These are phyloP conservation scores for Gymnothorax javanicus DNA, from an alignment of 2,797 vertebrate genomes.

Conservation along the genomic window DNA sequence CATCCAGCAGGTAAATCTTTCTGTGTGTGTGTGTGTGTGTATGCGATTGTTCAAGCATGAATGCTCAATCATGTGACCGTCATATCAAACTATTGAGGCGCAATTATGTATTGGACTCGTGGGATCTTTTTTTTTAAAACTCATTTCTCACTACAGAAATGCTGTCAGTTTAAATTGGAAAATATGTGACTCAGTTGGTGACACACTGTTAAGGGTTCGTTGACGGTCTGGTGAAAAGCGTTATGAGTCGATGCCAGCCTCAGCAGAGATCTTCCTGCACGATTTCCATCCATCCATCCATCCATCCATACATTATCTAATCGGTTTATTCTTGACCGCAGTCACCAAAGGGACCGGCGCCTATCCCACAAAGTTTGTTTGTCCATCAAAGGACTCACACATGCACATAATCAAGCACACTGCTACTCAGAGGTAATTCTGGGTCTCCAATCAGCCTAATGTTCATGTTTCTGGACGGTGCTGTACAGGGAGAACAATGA, in stretches of 20 bases:
- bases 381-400: no score
- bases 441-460: no score
- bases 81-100: no score
- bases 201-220: not conserved
- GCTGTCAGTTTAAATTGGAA: not conserved
- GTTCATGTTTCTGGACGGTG: no score
- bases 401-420: no score
- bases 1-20: not conserved
- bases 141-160: not conserved
- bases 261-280: not conserved
- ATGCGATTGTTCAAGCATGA: not conserved
- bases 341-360: no score
- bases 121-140: not conserved
- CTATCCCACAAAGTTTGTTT: no score
- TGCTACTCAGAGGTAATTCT: no score
- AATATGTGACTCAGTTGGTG: not conserved
- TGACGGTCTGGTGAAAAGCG: not conserved
- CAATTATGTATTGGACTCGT: not conserved
- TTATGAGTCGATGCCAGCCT: not conserved
- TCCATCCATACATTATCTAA: no score
- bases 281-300: no score
- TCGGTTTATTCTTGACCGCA: no score
- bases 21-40: not conserved
- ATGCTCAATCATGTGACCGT: not conserved
- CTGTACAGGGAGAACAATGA: no score